Evolutionary conservation across 2,797 vertebrate genomes (phyloP), one percentile per base, ranked within the genome.

Genomic region (Natrix natrix): DNA sequence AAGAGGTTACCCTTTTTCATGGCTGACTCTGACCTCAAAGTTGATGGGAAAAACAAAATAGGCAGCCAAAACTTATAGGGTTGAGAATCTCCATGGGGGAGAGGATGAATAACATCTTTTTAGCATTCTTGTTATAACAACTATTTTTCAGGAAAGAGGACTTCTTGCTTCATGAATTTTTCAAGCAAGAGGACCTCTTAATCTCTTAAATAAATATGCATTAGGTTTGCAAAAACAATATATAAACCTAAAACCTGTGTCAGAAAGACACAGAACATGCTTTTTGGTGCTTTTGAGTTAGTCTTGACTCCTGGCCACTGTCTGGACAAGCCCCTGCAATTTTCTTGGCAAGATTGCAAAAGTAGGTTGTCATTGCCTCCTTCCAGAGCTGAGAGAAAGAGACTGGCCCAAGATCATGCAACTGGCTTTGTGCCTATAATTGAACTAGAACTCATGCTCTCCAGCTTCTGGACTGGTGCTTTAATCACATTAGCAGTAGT

Each of bases 41-140:
- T 78, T 86, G 63, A 69, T 94, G 91, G 86, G 91, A 91, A 92
- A 61, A 14, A 28, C 1, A n/a, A 14, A 12, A 4, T 3, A 48
- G 43, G 4, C 61, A 20, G 28, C 17, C 10, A 63, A 24, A 43
- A 37, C 83, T 6, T 90, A 26, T 3, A 8, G 28, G 32, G n/a
- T 17, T 56, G 63, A 32, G 28, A 55, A 56, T 14, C 69, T 57
- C 0, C 91, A 90, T 94, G 95, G 95, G 13, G 95, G 95, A 94
- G 96, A 95, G 94, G 66, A n/a, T 61, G 28, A 22, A 26, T 6
- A 55, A 87, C 20, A 12, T 28, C 13, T 28, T 83, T 74, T 10
- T 28, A 17, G 22, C 55, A 13, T 28, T 89, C n/a, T 54, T 74
- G 48, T 63, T 5, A 8, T 54, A 78, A 16, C 17, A 78, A 37